Percentiles rank a stretch among this genome's conserved stretches.
Conservation (phyloP, 2,888 invertebrate genomes). For the Aleiodes leptofemur region DNA sequence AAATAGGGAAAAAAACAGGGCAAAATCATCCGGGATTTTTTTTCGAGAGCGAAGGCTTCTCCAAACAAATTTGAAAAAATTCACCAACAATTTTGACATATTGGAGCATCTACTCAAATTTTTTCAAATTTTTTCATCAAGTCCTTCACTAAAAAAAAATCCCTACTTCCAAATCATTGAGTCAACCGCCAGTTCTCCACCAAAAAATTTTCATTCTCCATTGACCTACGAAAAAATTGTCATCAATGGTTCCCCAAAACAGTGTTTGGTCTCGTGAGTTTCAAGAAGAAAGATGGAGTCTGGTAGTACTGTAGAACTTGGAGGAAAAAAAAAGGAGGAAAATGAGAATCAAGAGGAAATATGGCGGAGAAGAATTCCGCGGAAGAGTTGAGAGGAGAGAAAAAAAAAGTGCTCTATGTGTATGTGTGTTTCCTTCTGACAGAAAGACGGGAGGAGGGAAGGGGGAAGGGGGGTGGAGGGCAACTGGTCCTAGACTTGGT, state of each 20-base stretch:
- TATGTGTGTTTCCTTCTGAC: conserved; percentile 14
- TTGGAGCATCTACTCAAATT: no score
- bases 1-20: no score
- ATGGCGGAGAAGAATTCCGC: conserved; percentile 26
- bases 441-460: conserved; percentile 29
- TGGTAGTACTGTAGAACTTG: conserved; percentile 16
- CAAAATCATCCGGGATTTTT: no score
- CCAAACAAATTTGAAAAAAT: no score
- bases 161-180: no score
- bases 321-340: neutral
- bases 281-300: conserved; percentile 20
- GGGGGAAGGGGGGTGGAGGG: conserved; percentile 31
- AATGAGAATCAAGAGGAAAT: conserved; percentile 17
- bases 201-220: neutral
- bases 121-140: no score
- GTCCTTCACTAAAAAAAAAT: no score
- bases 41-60: no score
- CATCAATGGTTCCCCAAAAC: conserved; percentile 22
- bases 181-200: neutral
- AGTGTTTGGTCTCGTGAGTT: conserved; percentile 6
- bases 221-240: neutral
- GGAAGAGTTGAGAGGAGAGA: neutral
- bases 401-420: neutral
- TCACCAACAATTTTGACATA: no score
- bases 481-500: conserved; percentile 37